Evolutionary conservation across 2,797 vertebrate genomes (phyloP).

Genomic region (Spinus pinus): DNA sequence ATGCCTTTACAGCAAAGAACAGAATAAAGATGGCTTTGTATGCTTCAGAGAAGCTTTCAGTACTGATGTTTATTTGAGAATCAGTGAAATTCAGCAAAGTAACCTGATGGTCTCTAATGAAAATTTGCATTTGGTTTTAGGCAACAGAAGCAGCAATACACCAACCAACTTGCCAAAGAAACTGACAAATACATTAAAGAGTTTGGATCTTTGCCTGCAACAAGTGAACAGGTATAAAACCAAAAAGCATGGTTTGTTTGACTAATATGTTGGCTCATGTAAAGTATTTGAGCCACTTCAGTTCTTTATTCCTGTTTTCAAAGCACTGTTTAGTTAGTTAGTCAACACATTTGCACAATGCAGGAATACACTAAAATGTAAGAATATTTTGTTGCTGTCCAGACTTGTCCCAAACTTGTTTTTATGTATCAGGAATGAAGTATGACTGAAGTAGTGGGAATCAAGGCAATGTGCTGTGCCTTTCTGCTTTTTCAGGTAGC

Average conservation of each 20-base stretch:
- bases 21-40: neutral
- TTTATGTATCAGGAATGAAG: neutral
- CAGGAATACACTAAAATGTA: fast-evolving
- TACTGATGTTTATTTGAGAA: neutral
- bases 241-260: neutral
- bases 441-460: neutral
- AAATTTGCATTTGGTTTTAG: slow-evolving; percentile 72
- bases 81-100: neutral
- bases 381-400: neutral
- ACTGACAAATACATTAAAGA: slow-evolving; percentile 92
- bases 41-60: neutral
- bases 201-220: slow-evolving; percentile 86
- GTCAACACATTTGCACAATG: neutral
- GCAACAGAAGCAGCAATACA: slow-evolving; percentile 91
- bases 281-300: neutral
- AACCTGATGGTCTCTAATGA: neutral
- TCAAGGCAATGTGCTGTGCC: neutral
- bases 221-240: slow-evolving; percentile 86
- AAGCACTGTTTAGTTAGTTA: neutral
- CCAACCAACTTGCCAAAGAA: slow-evolving; percentile 93
- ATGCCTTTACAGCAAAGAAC: neutral
- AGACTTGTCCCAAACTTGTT: neutral
- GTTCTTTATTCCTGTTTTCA: neutral
- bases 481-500: neutral
- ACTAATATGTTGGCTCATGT: neutral